phyloP scores from a whole-genome alignment of 2,113 vertebrate genomes.

The Monarcha castaneiventris region DNA sequence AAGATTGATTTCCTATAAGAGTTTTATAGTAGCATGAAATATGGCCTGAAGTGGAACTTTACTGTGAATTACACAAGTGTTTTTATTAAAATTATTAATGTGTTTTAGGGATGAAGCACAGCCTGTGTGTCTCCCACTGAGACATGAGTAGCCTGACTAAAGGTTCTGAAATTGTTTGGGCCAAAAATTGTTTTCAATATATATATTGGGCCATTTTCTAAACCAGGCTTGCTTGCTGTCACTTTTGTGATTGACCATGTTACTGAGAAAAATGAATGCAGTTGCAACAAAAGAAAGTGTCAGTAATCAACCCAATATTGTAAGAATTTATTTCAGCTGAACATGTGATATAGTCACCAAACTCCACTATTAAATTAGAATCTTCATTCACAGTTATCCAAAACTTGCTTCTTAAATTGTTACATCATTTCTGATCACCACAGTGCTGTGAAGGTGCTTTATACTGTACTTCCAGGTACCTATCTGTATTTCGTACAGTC shows the following conservation, averaged over 20 bases:
- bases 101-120: not conserved
- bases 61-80: not conserved
- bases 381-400: not conserved
- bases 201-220: not conserved
- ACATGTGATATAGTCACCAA: not conserved
- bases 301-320: not conserved
- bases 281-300: not conserved
- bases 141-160: not conserved
- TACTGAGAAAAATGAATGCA: not conserved
- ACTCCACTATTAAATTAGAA: not conserved
- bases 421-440: not conserved
- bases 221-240: not conserved
- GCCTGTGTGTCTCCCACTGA: not conserved
- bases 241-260: not conserved
- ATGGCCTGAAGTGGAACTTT: not conserved
- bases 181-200: not conserved
- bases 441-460: not conserved
- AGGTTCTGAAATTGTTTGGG: not conserved
- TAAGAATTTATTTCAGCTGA: not conserved
- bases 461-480: not conserved
- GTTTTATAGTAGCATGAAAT: not conserved
- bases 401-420: not conserved
- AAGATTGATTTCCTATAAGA: not conserved
- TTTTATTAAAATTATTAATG: not conserved
- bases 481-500: not conserved